phyloP scores from a whole-genome alignment of 2,113 vertebrate genomes.

The Leucosticte australis region DNA sequence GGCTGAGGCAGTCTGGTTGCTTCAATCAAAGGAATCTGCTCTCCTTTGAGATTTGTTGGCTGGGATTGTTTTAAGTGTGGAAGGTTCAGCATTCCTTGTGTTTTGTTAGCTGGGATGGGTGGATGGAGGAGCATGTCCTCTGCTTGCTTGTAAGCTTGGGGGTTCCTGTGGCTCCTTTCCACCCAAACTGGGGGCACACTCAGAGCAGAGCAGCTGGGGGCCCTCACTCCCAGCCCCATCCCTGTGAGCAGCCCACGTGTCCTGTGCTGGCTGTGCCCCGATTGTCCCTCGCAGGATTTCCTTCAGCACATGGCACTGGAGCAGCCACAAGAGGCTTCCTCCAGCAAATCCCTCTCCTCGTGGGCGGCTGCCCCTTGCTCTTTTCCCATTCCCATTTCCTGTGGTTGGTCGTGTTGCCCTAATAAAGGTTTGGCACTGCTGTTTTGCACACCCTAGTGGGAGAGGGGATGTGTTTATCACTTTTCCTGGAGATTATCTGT shows the following conservation, averaged over 20 bases:
- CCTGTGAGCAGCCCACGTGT: neutral
- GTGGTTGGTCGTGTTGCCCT: constrained; percentile 70
- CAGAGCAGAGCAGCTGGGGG: neutral
- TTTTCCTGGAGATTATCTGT: constrained; percentile 88
- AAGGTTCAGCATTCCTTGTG: neutral
- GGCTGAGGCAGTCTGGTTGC: neutral
- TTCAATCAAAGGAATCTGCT: neutral
- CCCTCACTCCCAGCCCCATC: neutral
- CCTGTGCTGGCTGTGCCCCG: neutral
- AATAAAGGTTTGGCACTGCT: constrained; percentile 74
- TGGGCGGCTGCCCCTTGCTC: neutral
- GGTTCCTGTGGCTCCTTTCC: neutral
- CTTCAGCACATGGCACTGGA: neutral
- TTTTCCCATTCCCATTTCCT: constrained; percentile 74
- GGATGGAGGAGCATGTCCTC: neutral
- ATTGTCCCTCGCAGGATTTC: constrained; percentile 22
- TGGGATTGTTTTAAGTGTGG: neutral
- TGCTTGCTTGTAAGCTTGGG: neutral
- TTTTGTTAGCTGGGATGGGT: neutral
- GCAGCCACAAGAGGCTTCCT: neutral
- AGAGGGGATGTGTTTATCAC: constrained; percentile 84
- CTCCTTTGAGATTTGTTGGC: neutral
- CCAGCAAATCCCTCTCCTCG: neutral
- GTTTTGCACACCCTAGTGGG: constrained; percentile 74
- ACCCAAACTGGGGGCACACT: neutral